Percentiles rank a stretch among this genome's conserved stretches.
These are phyloP conservation scores for Pteronura brasiliensis DNA, from an alignment of 2,113 vertebrate genomes.

Conservation along the genomic window DNA sequence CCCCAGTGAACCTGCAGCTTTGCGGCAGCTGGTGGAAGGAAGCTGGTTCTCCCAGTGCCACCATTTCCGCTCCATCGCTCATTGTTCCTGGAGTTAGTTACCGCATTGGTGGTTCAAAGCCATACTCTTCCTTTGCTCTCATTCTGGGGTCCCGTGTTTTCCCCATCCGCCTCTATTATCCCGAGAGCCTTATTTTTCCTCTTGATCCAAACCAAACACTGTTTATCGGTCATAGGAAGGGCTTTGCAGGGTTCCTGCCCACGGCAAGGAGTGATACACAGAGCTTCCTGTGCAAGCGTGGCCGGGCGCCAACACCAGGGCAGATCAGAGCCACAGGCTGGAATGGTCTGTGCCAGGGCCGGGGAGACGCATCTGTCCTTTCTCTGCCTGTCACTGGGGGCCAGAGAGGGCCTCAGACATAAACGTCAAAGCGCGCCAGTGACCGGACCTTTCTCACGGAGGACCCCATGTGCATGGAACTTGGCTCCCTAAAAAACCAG, in stretches of 20 bases:
- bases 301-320: constrained; percentile 29
- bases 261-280: constrained; percentile 40
- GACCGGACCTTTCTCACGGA: not conserved
- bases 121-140: constrained; percentile 57
- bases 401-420: constrained; percentile 3
- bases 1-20: not conserved
- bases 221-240: constrained; percentile 71
- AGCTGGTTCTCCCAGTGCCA: not conserved
- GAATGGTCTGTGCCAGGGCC: constrained; percentile 12
- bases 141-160: constrained; percentile 32
- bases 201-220: constrained; percentile 71
- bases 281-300: constrained; percentile 17
- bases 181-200: constrained; percentile 63
- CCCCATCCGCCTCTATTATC: constrained; percentile 66
- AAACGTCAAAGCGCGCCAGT: constrained; percentile 21
- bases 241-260: constrained; percentile 63
- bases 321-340: not conserved
- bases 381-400: not conserved
- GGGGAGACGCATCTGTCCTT: constrained; percentile 28
- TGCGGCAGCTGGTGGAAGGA: constrained; percentile 61
- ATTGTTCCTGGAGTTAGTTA: constrained; percentile 40
- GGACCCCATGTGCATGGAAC: not conserved
- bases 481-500: not conserved
- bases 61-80: not conserved
- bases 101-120: constrained; percentile 50